A percentile compares a stretch with the other conserved stretches of the same genome.
These are phyloP conservation scores for Numida meleagris DNA, from an alignment of 2,113 vertebrate genomes.

Conservation along the genomic window DNA sequence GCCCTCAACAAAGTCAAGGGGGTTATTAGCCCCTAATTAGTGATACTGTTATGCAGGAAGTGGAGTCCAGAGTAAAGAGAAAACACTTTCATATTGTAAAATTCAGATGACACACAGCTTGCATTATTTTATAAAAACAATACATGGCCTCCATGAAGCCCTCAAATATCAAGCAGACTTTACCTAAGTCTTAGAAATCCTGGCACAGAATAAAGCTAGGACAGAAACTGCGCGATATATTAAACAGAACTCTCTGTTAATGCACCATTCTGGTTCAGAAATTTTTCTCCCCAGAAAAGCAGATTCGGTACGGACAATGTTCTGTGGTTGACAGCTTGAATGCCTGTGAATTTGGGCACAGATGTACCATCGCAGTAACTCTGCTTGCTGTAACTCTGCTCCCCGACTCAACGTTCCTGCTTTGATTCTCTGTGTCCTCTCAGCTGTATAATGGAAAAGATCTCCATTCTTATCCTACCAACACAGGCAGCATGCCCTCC, in stretches of 20 bases:
- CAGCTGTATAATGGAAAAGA: neutral
- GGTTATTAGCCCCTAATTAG: neutral
- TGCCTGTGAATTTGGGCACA: neutral
- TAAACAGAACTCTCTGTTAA: neutral
- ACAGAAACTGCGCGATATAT: neutral
- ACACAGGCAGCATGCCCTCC: neutral
- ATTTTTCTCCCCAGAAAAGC: neutral
- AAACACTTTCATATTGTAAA: neutral
- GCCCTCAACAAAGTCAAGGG: neutral
- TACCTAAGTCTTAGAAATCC: neutral
- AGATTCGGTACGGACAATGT: neutral
- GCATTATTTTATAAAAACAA: neutral
- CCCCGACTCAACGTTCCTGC: neutral
- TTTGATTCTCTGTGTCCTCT: neutral
- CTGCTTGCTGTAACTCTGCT: accelerated
- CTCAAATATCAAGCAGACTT: neutral
- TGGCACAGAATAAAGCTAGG: neutral
- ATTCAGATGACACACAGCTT: neutral
- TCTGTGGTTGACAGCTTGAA: neutral
- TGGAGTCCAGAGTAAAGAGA: neutral
- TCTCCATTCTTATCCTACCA: neutral
- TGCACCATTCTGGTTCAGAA: neutral
- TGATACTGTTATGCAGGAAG: neutral
- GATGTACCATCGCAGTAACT: neutral
- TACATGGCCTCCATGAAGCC: neutral